phyloP scores from a whole-genome alignment of 92 coral and sea anemone species.

The Virgularia gustaviana region DNA sequence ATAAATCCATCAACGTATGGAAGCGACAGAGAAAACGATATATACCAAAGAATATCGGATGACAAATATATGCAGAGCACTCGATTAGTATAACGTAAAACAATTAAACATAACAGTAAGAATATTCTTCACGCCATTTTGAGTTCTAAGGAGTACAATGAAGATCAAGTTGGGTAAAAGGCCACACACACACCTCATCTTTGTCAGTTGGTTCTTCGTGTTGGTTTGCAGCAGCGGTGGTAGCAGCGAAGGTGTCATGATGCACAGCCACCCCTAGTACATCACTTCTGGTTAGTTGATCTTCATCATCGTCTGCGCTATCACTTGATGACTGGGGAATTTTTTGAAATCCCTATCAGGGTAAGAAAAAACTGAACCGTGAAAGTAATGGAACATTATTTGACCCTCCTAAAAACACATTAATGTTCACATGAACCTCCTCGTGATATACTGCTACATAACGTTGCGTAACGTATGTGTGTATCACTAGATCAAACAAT shows the following conservation, averaged over 20 bases:
- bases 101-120: too few relatives aligned
- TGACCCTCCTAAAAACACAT: constrained; percentile 25
- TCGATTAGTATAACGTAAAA: too few relatives aligned
- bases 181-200: constrained; percentile 20
- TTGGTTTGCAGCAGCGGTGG: background rate
- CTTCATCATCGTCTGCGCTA: constrained; percentile 27
- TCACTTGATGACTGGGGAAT: constrained; percentile 26
- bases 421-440: background rate
- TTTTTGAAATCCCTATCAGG: constrained; percentile 36
- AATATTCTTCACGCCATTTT: too few relatives aligned
- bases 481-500: too few relatives aligned
- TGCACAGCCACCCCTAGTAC: constrained; percentile 5
- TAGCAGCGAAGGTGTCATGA: constrained; percentile 18
- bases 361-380: constrained; percentile 48
- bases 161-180: background rate
- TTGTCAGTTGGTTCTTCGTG: constrained; percentile 13
- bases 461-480: too few relatives aligned
- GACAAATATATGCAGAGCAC: too few relatives aligned
- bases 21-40: background rate
- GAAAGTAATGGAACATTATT: constrained; percentile 23
- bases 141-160: too few relatives aligned
- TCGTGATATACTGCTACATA: too few relatives aligned
- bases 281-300: constrained; percentile 7
- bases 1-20: too few relatives aligned
- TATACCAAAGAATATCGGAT: background rate